These are phyloP conservation scores for Gryllus bimaculatus DNA, from an alignment of 1,140 invertebrate genomes.

Conservation along the genomic window DNA sequence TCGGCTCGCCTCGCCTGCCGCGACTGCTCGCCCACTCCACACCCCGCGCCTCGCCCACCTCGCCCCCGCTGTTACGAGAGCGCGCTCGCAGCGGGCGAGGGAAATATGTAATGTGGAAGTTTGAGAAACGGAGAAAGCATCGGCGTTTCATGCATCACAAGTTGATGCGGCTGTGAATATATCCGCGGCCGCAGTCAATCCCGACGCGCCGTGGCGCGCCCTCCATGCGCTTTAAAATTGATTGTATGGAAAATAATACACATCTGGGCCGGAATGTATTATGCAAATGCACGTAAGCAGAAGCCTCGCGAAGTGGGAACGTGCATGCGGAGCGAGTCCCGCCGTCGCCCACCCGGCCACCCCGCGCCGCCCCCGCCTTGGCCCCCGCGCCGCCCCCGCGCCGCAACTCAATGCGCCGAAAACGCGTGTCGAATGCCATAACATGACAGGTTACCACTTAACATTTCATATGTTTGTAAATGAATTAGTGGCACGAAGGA, in stretches of 20 bases:
- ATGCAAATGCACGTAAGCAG: neutral
- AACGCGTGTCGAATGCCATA: too few relatives aligned
- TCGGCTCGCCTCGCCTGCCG: neutral
- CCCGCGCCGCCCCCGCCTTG: too few relatives aligned
- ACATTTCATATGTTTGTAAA: too few relatives aligned
- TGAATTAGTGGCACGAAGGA: too few relatives aligned
- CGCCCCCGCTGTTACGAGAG: too few relatives aligned
- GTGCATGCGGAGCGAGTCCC: neutral
- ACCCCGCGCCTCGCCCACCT: neutral
- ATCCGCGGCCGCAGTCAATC: neutral
- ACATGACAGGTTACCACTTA: too few relatives aligned
- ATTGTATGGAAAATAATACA: constrained; percentile 6
- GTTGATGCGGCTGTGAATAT: constrained; percentile 3
- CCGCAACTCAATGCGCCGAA: neutral
- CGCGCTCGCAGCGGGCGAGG: too few relatives aligned
- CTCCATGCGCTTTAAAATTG: neutral
- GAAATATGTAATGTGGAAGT: constrained; percentile 1
- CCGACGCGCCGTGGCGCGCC: too few relatives aligned
- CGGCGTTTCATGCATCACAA: neutral
- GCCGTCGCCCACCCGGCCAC: too few relatives aligned
- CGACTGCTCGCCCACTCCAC: neutral
- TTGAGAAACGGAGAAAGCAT: constrained; percentile 1
- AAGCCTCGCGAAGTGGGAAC: neutral
- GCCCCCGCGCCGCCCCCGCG: too few relatives aligned
- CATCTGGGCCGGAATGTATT: neutral